Evolutionary conservation across 1,140 invertebrate genomes (phyloP), one percentile per base, ranked within the genome.

Genomic region (Drosophila ironensis): DNA sequence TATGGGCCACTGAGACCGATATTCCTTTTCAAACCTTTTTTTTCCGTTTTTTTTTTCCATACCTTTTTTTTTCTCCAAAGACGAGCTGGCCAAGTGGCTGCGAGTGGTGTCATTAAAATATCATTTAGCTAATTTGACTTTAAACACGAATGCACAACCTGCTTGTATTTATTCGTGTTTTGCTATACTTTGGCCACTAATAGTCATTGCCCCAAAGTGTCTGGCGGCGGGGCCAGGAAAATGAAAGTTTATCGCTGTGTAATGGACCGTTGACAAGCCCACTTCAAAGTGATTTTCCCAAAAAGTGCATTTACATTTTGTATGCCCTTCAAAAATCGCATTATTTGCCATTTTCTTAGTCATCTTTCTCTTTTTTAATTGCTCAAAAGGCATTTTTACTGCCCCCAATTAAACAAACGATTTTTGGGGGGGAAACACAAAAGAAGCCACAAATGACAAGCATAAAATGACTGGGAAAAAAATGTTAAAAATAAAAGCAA

Each of bases 51-150:
- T n/a, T n/a, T 22, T 2, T 22, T 22, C 28, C 1, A 25, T 46
- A 28, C 30, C 44, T 14, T 33, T 24, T 46, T 45, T 56, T 59
- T 56, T 50, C 40, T 27, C 57, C 12, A 47, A 41, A 63, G 42
- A 63, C 60, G 41, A 63, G 60, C 42, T 61, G 45, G 61, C 33
- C 14, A 37, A 37, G 20, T 59, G 20, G 16, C 16, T 40, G 42
- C 8, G 37, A 66, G 61, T 33, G 61, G 59, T 35, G 59, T 66
- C 61, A 66, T 66, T 66, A 66, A 66, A 66, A 66, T 66, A 66
- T 66, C 60, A 66, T 66, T 66, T 66, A 52, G 59, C 61, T 66
- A 66, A 66, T 66, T 66, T 66, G 59, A 52, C 45, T 66, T 42
- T 37, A 28, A 47, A 47, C 28, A 52, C 17, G 47, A 11, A 30